Conservation (phyloP, 2,113 vertebrate species). For the Phyllostomus discolor region DNA sequence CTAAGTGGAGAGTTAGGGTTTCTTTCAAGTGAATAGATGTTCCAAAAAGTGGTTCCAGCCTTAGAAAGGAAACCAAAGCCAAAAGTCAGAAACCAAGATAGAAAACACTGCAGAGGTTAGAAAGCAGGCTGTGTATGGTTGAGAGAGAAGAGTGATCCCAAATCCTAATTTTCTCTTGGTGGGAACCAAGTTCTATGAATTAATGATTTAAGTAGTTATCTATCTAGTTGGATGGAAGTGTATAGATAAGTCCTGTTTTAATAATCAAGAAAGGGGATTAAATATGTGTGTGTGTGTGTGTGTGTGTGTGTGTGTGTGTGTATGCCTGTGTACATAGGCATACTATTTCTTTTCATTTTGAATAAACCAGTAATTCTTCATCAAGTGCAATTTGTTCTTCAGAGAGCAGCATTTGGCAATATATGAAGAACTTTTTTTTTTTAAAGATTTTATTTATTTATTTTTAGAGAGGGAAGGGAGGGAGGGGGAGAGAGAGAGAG, state of each 20-base stretch:
- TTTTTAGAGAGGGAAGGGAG: no score
- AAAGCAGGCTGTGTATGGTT: not conserved
- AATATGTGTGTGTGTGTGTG: not conserved
- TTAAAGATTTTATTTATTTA: no score
- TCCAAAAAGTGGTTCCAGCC: not conserved
- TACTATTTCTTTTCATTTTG: not conserved
- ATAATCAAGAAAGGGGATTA: not conserved
- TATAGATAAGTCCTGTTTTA: not conserved
- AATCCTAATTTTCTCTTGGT: not conserved
- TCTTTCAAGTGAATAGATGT: not conserved
- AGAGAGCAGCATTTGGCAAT: not conserved
- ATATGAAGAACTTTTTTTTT: not conserved
- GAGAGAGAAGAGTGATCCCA: not conserved
- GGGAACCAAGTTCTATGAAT: not conserved
- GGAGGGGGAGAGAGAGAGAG: no score
- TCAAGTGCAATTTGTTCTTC: not conserved
- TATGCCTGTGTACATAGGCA: not conserved
- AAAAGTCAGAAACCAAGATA: not conserved
- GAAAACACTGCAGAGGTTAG: not conserved
- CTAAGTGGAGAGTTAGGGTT: not conserved
- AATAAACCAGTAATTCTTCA: not conserved
- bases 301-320: not conserved
- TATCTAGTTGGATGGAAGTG: not conserved
- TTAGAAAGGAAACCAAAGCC: not conserved
- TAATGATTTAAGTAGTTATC: not conserved